These are phyloP conservation scores for Eupithecia subumbrata DNA, from an alignment of 2,888 invertebrate genomes.

Conservation along the genomic window DNA sequence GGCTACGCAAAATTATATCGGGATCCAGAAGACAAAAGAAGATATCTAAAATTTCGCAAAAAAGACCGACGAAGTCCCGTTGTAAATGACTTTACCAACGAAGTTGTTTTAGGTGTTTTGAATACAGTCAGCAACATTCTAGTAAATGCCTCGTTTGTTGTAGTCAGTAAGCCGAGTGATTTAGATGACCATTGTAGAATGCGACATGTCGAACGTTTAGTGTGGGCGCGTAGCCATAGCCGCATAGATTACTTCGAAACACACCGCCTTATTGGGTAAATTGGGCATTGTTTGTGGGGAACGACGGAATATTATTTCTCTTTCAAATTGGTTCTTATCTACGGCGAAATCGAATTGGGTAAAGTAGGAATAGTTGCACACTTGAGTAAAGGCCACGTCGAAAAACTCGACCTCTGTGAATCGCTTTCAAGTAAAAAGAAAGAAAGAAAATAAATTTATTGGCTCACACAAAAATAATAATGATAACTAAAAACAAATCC, in stretches of 20 bases:
- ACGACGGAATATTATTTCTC: constrained; percentile 3
- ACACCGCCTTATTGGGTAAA: constrained; percentile 41
- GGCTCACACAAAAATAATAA: too few species aligned
- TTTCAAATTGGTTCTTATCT: constrained; percentile 5
- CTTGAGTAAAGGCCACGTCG: neutral
- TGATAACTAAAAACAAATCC: too few species aligned
- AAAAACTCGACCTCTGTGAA: neutral
- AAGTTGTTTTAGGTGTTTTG: neutral
- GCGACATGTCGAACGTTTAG: constrained; percentile 39
- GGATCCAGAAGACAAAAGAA: neutral
- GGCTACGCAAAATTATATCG: neutral
- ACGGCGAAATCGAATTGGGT: neutral
- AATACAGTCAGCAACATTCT: constrained; percentile 1
- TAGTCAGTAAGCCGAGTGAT: constrained; percentile 50
- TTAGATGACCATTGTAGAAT: constrained; percentile 52
- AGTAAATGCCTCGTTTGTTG: constrained; percentile 36
- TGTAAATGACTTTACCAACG: too few species aligned
- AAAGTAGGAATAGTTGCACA: neutral
- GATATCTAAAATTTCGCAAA: neutral
- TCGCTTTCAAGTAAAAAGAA: too few species aligned
- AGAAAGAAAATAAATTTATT: too few species aligned
- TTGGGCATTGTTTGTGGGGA: constrained; percentile 37
- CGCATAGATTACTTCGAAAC: constrained; percentile 21
- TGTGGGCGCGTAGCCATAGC: constrained; percentile 42
- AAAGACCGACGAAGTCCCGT: neutral